Percentiles rank a stretch among this genome's conserved stretches.
These are phyloP conservation scores for Macrobrachium rosenbergii DNA, from an alignment of 1,140 invertebrate genomes.

Conservation along the genomic window DNA sequence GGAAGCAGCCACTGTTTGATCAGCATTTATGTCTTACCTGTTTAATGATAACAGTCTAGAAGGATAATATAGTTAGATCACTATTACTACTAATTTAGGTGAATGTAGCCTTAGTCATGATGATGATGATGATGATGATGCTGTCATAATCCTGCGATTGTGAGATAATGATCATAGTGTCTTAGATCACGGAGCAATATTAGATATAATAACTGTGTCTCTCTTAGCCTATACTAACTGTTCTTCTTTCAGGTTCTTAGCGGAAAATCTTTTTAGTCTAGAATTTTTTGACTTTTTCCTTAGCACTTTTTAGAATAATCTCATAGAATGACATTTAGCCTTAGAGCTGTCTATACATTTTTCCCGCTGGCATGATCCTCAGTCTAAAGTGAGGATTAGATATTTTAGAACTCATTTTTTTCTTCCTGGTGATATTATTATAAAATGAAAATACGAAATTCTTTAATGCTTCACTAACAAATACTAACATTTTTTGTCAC, in stretches of 20 bases:
- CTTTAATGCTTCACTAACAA: conserved; percentile 29
- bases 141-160: conserved; percentile 47
- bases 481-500: conserved; percentile 38
- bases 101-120: conserved; percentile 41
- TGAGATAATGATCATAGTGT: conserved; percentile 26
- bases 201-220: conserved; percentile 38
- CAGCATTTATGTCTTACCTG: conserved; percentile 23
- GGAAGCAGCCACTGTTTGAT: conserved; percentile 16
- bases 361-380: conserved; percentile 45
- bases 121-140: conserved; percentile 19
- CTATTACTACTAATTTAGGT: conserved; percentile 43
- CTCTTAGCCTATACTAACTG: conserved; percentile 38
- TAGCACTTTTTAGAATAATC: conserved; percentile 27
- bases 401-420: conserved; percentile 2
- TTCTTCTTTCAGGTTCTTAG: conserved; percentile 51
- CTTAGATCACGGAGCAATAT: conserved; percentile 43
- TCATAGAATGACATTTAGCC: not conserved
- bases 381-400: no score
- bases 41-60: conserved; percentile 18
- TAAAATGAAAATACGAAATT: not conserved
- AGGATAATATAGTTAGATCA: conserved; percentile 32
- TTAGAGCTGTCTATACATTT: conserved; percentile 9
- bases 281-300: conserved; percentile 16
- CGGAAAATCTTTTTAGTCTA: conserved; percentile 35
- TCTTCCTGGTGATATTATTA: conserved; percentile 7